Evolutionary conservation across 2,797 vertebrate genomes (phyloP).

Genomic region (Trichosurus vulpecula): DNA sequence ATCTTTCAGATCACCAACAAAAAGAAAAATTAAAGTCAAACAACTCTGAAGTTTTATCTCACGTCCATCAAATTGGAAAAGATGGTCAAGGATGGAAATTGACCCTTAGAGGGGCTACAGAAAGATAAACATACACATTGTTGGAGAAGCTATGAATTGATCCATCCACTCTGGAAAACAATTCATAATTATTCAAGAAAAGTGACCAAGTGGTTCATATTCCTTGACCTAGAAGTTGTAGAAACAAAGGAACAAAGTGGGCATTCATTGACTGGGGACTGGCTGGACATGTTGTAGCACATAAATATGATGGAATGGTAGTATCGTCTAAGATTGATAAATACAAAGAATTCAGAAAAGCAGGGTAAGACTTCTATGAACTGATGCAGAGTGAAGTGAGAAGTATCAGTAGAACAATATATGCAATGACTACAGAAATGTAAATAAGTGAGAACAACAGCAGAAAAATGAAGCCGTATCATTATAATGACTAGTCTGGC

Average conservation of each 20-base stretch:
- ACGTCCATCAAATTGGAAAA: not conserved
- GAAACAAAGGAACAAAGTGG: not conserved
- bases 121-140: not conserved
- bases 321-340: not conserved
- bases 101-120: not conserved
- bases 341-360: not conserved
- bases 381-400: not conserved
- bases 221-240: not conserved
- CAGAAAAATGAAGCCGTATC: not conserved
- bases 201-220: not conserved
- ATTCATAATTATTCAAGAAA: not conserved
- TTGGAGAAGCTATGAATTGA: not conserved
- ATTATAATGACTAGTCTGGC: not conserved
- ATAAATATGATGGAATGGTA: not conserved
- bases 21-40: not conserved
- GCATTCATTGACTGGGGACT: not conserved
- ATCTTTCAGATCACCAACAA: not conserved
- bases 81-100: not conserved
- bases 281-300: no score
- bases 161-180: not conserved
- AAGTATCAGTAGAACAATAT: not conserved
- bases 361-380: not conserved
- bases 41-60: not conserved
- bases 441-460: not conserved
- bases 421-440: not conserved